Base-by-base conservation (phyloP, 2,888 invertebrate genomes). In the Aspidiotus destructor region DNA sequence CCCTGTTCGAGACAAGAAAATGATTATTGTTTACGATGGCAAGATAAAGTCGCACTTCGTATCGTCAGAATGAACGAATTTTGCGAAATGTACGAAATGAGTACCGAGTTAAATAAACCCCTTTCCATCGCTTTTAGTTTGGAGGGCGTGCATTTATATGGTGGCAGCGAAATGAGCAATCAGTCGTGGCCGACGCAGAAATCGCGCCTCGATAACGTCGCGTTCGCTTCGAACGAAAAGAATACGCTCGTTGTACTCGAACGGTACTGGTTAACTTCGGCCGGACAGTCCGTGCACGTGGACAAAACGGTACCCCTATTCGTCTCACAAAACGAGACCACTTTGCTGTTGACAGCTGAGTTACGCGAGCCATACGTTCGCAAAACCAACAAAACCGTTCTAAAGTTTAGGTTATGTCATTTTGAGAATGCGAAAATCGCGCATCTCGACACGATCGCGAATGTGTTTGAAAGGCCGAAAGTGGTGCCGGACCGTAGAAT, bases 201-300 rank as follows among this genome's bases (percentile, higher is more conserved):
- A 68, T 75, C 80, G 68, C 77, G 77, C 11, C 79, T 82, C 15
- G 72, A 80, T 8, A 81, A 83, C 70, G 83, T 82, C 73, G 81
- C 85, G 0, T 83, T 84, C 71, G 75, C 85, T 1, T 82, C 84
- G 0, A 83, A 82, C 70, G 81, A 82, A 73, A 77, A 77, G 0
- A 80, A 81, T 71, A 82, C 81, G 74, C 76, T 81, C 1, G 84
- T 83, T 0, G 79, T 85, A 0, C 78, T 82, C 2, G 86, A 87
- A 74, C 80, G 85, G 60, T 86, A 86, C 74, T 87, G 89, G 88
- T 78, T 90, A 16, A 86, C 84, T 73, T 86, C 88, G 0, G 80
- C 78, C 13, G 89, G 89, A 0, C 79, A 83, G 57, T 86, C 85
- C 73, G 77, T 89, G 60, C 82, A 81, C 73, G 83, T 88, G 0